A percentile compares a stretch with the other conserved stretches of the same genome.
Evolutionary conservation across 2,888 invertebrate genomes (phyloP).

Genomic region (Bhutanitis thaidina): DNA sequence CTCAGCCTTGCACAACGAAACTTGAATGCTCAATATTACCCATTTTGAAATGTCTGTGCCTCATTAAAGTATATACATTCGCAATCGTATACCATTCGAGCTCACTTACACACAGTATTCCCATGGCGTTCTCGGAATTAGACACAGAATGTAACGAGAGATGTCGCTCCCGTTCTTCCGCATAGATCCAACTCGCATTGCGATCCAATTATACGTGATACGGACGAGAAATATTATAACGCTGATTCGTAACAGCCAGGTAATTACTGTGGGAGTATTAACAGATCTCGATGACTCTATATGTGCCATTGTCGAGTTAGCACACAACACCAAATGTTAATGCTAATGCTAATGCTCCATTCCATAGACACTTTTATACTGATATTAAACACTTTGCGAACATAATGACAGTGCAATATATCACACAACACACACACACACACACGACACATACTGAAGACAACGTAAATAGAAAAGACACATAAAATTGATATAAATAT

Average conservation of each 20-base stretch:
- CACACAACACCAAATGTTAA: constrained; percentile 25
- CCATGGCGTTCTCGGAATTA: constrained; percentile 74
- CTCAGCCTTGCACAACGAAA: too few species aligned
- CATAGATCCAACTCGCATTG: constrained; percentile 71
- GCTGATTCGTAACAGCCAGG: constrained; percentile 52
- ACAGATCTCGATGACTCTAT: constrained; percentile 37
- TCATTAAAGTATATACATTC: constrained; percentile 2
- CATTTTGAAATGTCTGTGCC: not conserved
- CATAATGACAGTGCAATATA: constrained; percentile 15
- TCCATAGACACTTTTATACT: not conserved
- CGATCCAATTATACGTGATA: constrained; percentile 75
- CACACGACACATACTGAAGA: too few species aligned
- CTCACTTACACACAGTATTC: constrained; percentile 45
- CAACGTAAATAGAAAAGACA: too few species aligned
- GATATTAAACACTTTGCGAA: constrained; percentile 1
- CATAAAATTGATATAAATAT: too few species aligned
- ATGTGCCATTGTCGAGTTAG: constrained; percentile 45
- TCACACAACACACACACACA: not conserved
- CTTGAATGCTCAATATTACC: too few species aligned
- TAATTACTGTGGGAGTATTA: constrained; percentile 70
- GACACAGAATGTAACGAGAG: constrained; percentile 74
- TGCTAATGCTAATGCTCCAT: constrained; percentile 24
- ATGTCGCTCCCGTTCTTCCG: constrained; percentile 68
- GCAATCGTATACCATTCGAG: constrained; percentile 22
- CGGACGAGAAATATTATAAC: constrained; percentile 64